Evolutionary conservation across 2,797 vertebrate genomes (phyloP).

Genomic region (Takifugu ocellatus): DNA sequence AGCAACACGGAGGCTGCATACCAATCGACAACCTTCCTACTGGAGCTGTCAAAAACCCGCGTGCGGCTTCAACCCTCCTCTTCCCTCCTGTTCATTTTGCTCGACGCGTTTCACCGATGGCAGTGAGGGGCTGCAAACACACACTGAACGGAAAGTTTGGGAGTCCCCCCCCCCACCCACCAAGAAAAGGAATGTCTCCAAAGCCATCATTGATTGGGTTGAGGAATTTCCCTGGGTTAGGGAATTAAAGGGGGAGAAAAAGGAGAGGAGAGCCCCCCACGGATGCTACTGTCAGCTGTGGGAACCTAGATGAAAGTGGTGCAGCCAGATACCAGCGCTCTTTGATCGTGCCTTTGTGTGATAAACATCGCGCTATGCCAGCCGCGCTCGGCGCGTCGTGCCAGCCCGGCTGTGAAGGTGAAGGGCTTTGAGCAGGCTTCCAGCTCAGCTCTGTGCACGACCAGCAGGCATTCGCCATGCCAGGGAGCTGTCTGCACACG

Average conservation of each 20-base stretch:
- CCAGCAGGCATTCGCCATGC: slow-evolving; percentile 66
- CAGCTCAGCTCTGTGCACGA: slow-evolving; percentile 62
- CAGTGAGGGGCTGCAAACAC: slow-evolving; percentile 24
- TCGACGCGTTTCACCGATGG: slow-evolving; percentile 1
- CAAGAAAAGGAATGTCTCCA: slow-evolving; percentile 22
- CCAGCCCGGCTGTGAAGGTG: slow-evolving; percentile 74
- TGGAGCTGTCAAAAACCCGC: slow-evolving; percentile 20
- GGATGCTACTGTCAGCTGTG: slow-evolving; percentile 77
- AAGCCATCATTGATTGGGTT: slow-evolving; percentile 57
- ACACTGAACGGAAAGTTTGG: slow-evolving; percentile 30
- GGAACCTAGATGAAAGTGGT: slow-evolving; percentile 80
- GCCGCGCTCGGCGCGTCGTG: slow-evolving; percentile 52
- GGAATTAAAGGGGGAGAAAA: slow-evolving; percentile 61
- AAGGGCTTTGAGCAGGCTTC: slow-evolving; percentile 71
- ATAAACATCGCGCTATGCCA: slow-evolving; percentile 76
- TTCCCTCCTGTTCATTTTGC: slow-evolving; percentile 5
- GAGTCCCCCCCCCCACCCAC: not conserved
- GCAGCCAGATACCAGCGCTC: slow-evolving; percentile 70
- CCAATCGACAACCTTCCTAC: slow-evolving; percentile 45
- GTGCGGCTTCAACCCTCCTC: slow-evolving; percentile 9
- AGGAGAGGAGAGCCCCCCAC: slow-evolving; percentile 64
- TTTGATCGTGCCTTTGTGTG: slow-evolving; percentile 82
- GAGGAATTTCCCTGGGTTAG: slow-evolving; percentile 43
- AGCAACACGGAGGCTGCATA: slow-evolving; percentile 34
- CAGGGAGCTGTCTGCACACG: slow-evolving; percentile 58